Base-by-base conservation (phyloP, 2,888 invertebrate species). In the Phasia obesa region DNA sequence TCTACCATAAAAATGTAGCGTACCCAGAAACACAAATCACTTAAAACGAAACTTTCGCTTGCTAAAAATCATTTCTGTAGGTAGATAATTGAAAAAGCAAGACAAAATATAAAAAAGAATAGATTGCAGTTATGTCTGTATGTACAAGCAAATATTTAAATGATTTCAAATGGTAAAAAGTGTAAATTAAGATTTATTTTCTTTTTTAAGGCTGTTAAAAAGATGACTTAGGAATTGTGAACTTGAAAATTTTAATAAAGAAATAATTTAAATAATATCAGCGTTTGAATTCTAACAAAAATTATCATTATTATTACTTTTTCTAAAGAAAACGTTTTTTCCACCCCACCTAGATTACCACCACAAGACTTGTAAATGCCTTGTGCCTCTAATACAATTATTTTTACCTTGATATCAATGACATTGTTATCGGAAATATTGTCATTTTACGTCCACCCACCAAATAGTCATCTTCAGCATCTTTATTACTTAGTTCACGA, bases 381-480 rank as follows among this genome's bases (percentile, higher is more conserved):
- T 42, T 44, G 2, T 42, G 31, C 27, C 15, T 5, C 0, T 3
- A 35, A 47, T 44, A 2, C n/a, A n/a, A n/a, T n/a, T n/a, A 42
- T 42, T 35, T 27, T 88, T 85, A 93, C 94, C 94, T 95, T 17
- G 96, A 95, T 87, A 95, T 93, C 6, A 96, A 91, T 1, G 95
- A 95, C 92, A 95, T 93, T 64, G 94, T 93, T 38, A 95, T 93
- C 4, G 95, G 95, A 87, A 95, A 93, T 17, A 93, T 93, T 69
- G 92, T 92, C 94, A 95, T 94, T 80, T 93, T 93, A 67, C 95
- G 91, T 57, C 94, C 94, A 1, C 95, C 95, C 79, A 95, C 93
- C 65, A 95, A 90, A 88, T 95, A 95, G 64, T 93, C 93, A 85
- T 93, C 93, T 55, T 93, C 92, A 35, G 90, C 90, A 35, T 91